These are phyloP conservation scores for Lochmaea crataegi DNA, from an alignment of 2,888 invertebrate species.

Conservation along the genomic window DNA sequence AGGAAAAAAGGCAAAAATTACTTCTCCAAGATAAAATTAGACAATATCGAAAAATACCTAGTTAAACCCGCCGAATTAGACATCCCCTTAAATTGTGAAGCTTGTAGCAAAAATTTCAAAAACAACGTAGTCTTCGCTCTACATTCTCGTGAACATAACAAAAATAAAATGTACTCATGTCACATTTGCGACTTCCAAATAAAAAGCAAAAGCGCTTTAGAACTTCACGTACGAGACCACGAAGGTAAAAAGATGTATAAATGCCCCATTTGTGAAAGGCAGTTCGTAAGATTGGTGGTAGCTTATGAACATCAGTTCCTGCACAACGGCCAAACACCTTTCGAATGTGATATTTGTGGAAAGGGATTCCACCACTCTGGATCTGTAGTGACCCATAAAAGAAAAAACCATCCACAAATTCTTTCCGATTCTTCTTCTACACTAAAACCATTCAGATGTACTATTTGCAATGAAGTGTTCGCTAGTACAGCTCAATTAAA, in stretches of 20 bases:
- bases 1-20: slow-evolving; percentile 34
- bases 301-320: slow-evolving; percentile 64
- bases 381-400: slow-evolving; percentile 67
- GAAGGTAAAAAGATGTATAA: slow-evolving; percentile 52
- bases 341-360: slow-evolving; percentile 56
- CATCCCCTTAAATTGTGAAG: slow-evolving; percentile 66
- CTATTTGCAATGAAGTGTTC: slow-evolving; percentile 61
- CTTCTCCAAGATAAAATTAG: slow-evolving; percentile 28
- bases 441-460: slow-evolving; percentile 59
- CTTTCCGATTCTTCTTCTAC: slow-evolving; percentile 53
- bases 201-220: slow-evolving; percentile 51
- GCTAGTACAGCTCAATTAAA: slow-evolving; percentile 57
- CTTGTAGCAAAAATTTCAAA: slow-evolving; percentile 68
- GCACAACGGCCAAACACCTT: slow-evolving; percentile 66
- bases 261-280: slow-evolving; percentile 51
- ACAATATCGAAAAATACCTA: slow-evolving; percentile 14
- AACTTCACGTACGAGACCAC: slow-evolving; percentile 56
- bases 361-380: slow-evolving; percentile 68
- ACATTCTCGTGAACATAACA: slow-evolving; percentile 56
- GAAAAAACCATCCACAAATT: slow-evolving; percentile 66
- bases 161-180: slow-evolving; percentile 56
- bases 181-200: slow-evolving; percentile 57
- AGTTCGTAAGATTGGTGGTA: slow-evolving; percentile 63
- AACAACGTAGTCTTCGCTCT: slow-evolving; percentile 57
- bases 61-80: slow-evolving; percentile 49